phyloP scores from a whole-genome alignment of 2,888 invertebrate species.

The Electrophaes corylata region DNA sequence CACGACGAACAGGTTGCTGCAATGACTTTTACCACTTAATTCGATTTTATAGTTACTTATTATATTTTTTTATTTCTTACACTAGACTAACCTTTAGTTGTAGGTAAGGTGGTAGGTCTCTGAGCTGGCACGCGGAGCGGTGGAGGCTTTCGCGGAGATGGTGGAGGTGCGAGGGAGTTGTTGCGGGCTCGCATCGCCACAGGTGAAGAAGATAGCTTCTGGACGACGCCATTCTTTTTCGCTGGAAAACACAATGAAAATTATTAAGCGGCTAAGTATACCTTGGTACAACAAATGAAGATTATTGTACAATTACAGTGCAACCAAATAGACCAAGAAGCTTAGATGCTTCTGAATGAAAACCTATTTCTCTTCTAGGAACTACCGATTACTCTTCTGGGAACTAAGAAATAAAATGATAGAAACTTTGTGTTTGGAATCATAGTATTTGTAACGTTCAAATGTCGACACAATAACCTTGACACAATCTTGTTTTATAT shows the following conservation, averaged over 20 bases:
- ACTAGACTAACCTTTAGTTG: constrained; percentile 66
- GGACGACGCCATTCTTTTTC: constrained; percentile 80
- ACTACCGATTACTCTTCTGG: no score
- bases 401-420: no score
- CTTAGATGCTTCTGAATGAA: no score
- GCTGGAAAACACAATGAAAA: constrained; percentile 55
- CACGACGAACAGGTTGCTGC: not conserved
- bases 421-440: no score
- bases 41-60: no score
- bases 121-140: constrained; percentile 67
- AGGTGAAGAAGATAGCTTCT: constrained; percentile 75
- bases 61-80: not conserved
- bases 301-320: not conserved
- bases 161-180: constrained; percentile 69
- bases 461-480: no score
- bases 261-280: not conserved
- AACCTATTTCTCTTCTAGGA: no score
- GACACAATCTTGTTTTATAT: no score
- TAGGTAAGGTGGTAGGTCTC: constrained; percentile 73
- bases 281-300: not conserved
- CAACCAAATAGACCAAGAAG: no score
- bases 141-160: constrained; percentile 74
- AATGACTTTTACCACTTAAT: not conserved
- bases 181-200: constrained; percentile 72
- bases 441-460: no score